Percentiles rank a stretch among this genome's conserved stretches.
Evolutionary conservation across 2,888 invertebrate species (phyloP).

Genomic region (Parnassius glacialis): DNA sequence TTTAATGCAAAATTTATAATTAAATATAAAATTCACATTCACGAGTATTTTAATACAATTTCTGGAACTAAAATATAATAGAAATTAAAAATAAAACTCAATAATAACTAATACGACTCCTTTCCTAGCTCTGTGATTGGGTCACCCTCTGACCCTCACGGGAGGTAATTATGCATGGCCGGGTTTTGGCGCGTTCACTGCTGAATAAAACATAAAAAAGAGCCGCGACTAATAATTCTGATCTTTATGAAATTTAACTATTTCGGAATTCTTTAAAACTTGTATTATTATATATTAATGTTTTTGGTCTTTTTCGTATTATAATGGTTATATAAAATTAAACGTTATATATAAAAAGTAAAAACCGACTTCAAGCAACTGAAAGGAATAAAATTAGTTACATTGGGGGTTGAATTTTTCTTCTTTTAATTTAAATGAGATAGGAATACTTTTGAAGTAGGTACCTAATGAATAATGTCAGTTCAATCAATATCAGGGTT

Average conservation of each 20-base stretch:
- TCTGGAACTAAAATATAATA: no score
- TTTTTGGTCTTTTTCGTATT: background rate
- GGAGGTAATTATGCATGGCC: slow-evolving; percentile 79
- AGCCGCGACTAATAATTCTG: slow-evolving; percentile 70
- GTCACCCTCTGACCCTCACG: slow-evolving; percentile 58
- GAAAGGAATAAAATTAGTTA: background rate
- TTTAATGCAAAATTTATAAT: no score
- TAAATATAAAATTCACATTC: no score
- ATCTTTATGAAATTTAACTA: slow-evolving; percentile 35
- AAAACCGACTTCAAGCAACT: no score
- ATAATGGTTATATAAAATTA: background rate
- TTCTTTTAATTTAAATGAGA: no score
- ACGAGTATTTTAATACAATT: no score
- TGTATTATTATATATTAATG: background rate
- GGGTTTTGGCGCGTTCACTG: slow-evolving; percentile 76
- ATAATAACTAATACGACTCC: slow-evolving; percentile 39
- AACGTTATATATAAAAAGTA: no score
- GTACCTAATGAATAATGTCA: no score
- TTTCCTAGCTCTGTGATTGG: slow-evolving; percentile 40
- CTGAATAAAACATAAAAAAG: slow-evolving; percentile 74
- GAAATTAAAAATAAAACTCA: no score
- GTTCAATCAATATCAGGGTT: no score
- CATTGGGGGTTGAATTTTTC: no score
- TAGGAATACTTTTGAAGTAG: no score
- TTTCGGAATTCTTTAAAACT: slow-evolving; percentile 1